Evolutionary conservation across 2,888 invertebrate genomes (phyloP), one percentile per base, ranked within the genome.

Genomic region (Leistus spinibarbis): DNA sequence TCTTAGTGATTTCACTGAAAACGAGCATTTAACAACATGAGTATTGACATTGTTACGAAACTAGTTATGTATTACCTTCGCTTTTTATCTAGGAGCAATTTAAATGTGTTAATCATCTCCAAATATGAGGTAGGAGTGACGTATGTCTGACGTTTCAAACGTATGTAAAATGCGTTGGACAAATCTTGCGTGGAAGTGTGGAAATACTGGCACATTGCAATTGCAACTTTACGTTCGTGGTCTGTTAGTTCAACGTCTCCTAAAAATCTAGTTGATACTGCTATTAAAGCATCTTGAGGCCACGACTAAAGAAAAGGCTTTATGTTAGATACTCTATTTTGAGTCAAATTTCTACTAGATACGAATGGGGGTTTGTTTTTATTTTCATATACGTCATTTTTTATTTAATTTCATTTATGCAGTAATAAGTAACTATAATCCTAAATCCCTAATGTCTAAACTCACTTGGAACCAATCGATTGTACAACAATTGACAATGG

Each of bases 61-160:
- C 7, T 17, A 0, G 54, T 1, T 27, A 57, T 19, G 62, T 40
- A 53, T 86, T 86, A 93, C 90, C 87, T 89, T 87, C 97, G 86
- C 82, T 96, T 96, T 76, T 90, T 91, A 22, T 85, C 88, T 7
- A 97, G 86, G 64, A 97, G 87, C 0, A 90, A 87, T 83, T 96
- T 96, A 81, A 97, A 98, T 53, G 96, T 96, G 81, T 91, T 94
- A 78, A 98, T 96, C 81, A 97, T 88, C 82, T 97, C 97, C 78
- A 97, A 87, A 83, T 97, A 98, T 0, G 96, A 97, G 0, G 96
- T 97, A 0, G 97, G 97, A 0, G 97, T 97, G 0, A 97, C 96
- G 83, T 97, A 97, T 83, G 94, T 96, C 80, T 90, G 90, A 78
- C 97, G 88, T 76, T 91, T 92, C 72, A 96, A 85, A 78, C 93